These are phyloP conservation scores for Euura saliciscinereae DNA, from an alignment of 1,140 invertebrate species.

Conservation along the genomic window DNA sequence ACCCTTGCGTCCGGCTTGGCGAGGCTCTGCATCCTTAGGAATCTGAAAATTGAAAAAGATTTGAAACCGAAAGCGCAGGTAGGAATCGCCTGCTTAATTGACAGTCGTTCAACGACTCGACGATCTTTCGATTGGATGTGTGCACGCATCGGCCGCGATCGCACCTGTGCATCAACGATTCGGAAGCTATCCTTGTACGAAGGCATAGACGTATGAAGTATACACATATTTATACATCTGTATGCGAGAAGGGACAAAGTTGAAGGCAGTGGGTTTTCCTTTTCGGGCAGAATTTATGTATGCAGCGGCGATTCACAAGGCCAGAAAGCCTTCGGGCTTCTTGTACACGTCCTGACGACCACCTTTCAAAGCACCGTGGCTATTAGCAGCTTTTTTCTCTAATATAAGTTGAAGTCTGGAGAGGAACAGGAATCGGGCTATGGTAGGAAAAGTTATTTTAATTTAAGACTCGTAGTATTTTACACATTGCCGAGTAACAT, in stretches of 20 bases:
- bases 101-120: background rate
- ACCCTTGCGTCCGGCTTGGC: constrained; percentile 40
- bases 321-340: background rate
- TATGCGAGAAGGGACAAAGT: background rate
- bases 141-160: background rate
- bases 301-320: background rate
- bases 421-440: too few relatives aligned
- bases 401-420: too few relatives aligned
- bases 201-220: too few relatives aligned
- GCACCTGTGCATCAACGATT: too few relatives aligned
- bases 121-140: background rate
- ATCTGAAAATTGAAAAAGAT: constrained; percentile 27
- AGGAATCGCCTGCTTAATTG: background rate
- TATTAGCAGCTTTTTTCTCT: constrained; percentile 1
- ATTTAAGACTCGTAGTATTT: background rate
- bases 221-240: background rate
- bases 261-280: background rate
- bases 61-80: background rate
- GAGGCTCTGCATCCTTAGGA: constrained; percentile 47
- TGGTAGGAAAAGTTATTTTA: background rate
- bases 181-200: too few relatives aligned
- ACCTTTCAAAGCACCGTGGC: background rate
- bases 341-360: background rate
- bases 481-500: background rate
- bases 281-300: background rate